A percentile compares a stretch with the other conserved stretches of the same genome.
Conservation (phyloP, 2,797 vertebrate genomes). For the Sarcoramphus papa region DNA sequence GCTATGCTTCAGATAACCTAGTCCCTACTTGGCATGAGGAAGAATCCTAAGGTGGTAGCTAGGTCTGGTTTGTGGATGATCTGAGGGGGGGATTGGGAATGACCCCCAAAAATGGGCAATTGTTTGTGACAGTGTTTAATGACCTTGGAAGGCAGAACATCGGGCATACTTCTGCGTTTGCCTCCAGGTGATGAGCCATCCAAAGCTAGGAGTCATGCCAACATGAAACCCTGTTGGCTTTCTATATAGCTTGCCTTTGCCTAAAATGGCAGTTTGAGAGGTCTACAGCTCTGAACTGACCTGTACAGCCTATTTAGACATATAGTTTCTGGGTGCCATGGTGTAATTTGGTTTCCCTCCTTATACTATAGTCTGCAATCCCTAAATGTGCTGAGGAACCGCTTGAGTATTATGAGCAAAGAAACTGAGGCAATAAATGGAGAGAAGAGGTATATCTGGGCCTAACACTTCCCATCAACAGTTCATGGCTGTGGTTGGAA, state of each 20-base stretch:
- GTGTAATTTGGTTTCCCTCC: neutral
- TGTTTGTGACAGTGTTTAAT: neutral
- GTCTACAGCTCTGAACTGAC: neutral
- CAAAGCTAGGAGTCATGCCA: neutral
- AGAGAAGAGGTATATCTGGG: neutral
- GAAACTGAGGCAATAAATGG: neutral
- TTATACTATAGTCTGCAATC: neutral
- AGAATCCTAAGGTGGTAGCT: neutral
- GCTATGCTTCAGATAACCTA: neutral
- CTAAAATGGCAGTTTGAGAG: neutral
- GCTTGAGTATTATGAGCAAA: neutral
- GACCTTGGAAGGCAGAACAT: neutral
- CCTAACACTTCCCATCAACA: neutral
- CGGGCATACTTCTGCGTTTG: neutral
- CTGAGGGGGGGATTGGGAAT: neutral
- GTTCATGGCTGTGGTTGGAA: neutral
- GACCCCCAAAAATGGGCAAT: neutral
- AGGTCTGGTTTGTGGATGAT: neutral
- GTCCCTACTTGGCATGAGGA: accelerated
- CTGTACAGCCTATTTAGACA: neutral
- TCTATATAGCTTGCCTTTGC: neutral
- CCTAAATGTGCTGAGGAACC: neutral
- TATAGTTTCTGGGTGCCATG: neutral
- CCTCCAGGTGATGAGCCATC: neutral
- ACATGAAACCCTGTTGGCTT: neutral